Evolutionary conservation across 2,113 vertebrate genomes (phyloP).

Genomic region (Camelus bactrianus): DNA sequence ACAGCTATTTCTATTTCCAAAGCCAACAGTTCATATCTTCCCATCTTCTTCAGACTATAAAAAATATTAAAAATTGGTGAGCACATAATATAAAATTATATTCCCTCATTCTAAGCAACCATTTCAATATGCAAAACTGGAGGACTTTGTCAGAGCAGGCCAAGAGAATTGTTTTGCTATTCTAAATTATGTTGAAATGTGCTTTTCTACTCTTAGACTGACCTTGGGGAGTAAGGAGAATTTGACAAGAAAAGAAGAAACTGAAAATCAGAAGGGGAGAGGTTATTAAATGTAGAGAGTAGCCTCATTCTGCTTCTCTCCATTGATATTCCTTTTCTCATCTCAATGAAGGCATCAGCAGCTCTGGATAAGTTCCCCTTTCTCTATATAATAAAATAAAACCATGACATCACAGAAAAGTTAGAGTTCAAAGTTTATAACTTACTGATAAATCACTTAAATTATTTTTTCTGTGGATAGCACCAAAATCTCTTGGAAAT

Average conservation of each 20-base stretch:
- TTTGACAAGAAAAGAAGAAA: not conserved
- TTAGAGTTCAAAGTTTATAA: constrained; percentile 2
- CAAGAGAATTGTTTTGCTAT: not conserved
- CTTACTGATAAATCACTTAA: not conserved
- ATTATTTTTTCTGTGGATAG: not conserved
- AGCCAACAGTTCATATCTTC: not conserved
- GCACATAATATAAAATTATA: not conserved
- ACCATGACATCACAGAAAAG: not conserved
- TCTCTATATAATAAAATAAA: not conserved
- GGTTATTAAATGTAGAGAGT: not conserved
- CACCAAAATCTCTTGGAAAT: not conserved
- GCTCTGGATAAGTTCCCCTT: not conserved
- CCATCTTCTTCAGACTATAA: not conserved
- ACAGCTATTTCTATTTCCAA: constrained; percentile 13
- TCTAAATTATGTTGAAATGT: not conserved
- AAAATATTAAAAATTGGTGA: not conserved
- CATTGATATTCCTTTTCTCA: not conserved
- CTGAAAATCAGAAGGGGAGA: not conserved
- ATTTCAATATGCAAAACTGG: not conserved
- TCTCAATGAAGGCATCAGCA: not conserved
- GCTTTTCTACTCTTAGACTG: not conserved
- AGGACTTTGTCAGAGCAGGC: not conserved
- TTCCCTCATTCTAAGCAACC: not conserved
- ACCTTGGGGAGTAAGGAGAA: not conserved
- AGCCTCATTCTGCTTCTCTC: not conserved